Base-by-base conservation (phyloP, 2,113 vertebrate species). In the Scomber scombrus region DNA sequence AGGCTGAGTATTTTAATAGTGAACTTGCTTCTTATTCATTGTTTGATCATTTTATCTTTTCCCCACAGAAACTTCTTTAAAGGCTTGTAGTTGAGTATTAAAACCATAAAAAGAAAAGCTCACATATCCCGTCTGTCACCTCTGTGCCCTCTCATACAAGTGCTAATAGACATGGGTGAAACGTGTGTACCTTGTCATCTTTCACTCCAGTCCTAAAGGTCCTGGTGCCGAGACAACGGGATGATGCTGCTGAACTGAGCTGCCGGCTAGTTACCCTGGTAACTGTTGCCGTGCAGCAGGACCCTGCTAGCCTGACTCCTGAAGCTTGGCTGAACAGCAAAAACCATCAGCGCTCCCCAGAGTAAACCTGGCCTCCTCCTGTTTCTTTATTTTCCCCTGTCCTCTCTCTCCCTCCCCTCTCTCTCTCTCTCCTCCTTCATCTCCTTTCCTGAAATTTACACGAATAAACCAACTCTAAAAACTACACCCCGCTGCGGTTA, bases 131-230 rank as follows among this genome's bases (percentile, higher is more conserved):
- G 54, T 16, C 60, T 49, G 21, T 62, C 55, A 11, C 50, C 67
- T 63, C 72, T 81, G 63, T 61, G 1, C 19, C 65, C n/a, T 73
- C 50, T 67, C 46, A 40, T 55, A 13, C n/a, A 15, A 62, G 52
- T 75, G 65, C 83, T 40, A 67, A 65, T 8, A 56, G 75, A 77
- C 71, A n/a, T 51, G 16, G 46, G 67, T 90, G 62, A 91, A 88
- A 81, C 82, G 69, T 89, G 77, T 91, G 73, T 77, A 54, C 68
- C 67, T 74, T 91, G 80, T 94, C 80, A 51, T 97, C 95, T 96
- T 94, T 95, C 94, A 94, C 95, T 96, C 95, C 96, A 94, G 90
- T 94, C 92, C 94, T 90, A 95, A 93, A 97, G 97, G 96, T 97
- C 84, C 90, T 75, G 95, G 94, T 90, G 94, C 95, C 92, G 69